Conservation (phyloP, 2,113 vertebrate genomes). For the Hydrochoerus hydrochaeris region DNA sequence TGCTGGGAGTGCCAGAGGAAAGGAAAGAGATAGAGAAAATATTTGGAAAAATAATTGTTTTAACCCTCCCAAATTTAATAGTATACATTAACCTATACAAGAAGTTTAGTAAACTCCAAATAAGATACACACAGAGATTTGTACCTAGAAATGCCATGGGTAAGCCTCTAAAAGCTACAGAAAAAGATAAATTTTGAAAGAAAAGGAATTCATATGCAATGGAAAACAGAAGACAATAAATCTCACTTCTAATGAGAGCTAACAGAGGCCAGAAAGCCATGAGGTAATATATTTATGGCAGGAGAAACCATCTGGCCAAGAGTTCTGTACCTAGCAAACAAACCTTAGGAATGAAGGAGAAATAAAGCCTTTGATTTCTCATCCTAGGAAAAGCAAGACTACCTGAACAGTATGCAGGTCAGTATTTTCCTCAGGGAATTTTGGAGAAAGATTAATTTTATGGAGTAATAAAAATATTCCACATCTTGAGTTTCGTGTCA, state of each 20-base stretch:
- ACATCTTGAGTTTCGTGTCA: background rate
- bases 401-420: background rate
- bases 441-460: background rate
- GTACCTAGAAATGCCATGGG: background rate
- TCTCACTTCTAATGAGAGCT: background rate
- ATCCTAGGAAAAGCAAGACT: conserved; percentile 3
- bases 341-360: background rate
- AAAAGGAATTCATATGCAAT: background rate
- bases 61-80: background rate
- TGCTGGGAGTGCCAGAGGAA: background rate
- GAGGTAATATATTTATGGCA: background rate
- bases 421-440: background rate
- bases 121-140: background rate
- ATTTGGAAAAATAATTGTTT: background rate
- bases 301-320: background rate
- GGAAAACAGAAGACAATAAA: background rate
- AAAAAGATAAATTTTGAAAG: conserved; percentile 19
- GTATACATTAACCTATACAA: background rate
- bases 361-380: conserved; percentile 8
- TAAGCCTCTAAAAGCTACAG: background rate
- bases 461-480: background rate
- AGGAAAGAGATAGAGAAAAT: background rate
- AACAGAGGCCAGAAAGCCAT: background rate
- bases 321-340: conserved; percentile 16
- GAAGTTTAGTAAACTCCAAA: background rate